Evolutionary conservation across 2,797 vertebrate genomes (phyloP).

Genomic region (Petrocephalus schoutedeni): DNA sequence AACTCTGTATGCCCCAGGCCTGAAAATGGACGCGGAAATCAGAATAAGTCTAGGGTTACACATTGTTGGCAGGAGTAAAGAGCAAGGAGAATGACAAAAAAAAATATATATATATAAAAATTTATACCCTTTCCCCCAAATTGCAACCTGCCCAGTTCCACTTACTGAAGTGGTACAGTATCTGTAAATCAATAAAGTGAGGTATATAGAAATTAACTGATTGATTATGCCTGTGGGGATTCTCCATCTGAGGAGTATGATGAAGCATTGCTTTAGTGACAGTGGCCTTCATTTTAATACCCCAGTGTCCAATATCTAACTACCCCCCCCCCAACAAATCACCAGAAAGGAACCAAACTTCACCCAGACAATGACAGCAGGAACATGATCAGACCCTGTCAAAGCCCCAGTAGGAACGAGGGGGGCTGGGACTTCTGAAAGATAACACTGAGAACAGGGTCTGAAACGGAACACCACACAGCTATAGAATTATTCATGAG

Average conservation of each 20-base stretch:
- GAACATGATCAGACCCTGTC: neutral
- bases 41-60: neutral
- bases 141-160: neutral
- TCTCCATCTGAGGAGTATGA: neutral
- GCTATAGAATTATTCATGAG: conserved; percentile 14
- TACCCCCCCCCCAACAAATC: neutral
- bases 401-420: neutral
- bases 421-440: neutral
- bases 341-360: neutral
- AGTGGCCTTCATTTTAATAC: neutral
- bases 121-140: neutral
- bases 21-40: neutral
- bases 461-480: neutral
- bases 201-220: neutral
- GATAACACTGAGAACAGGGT: neutral
- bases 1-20: neutral
- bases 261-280: neutral
- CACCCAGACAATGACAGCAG: neutral
- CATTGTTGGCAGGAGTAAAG: neutral
- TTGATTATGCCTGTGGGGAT: neutral
- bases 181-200: neutral
- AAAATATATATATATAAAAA: neutral
- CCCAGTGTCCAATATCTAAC: neutral
- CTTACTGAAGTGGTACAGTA: neutral
- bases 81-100: neutral